Evolutionary conservation across 2,113 vertebrate genomes (phyloP).

Genomic region (Grus americana): DNA sequence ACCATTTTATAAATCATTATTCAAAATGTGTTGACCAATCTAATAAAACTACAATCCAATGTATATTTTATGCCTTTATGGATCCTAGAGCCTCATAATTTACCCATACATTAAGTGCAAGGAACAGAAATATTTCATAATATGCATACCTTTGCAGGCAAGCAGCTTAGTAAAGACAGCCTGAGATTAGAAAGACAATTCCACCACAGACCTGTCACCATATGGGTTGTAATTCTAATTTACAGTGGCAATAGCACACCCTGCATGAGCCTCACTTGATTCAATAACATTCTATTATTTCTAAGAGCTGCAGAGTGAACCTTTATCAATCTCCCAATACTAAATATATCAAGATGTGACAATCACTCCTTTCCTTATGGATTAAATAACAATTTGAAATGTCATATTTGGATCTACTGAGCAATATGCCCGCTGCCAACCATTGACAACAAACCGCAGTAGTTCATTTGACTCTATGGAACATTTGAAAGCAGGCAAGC

Average conservation of each 20-base stretch:
- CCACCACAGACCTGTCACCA: slow-evolving; percentile 18
- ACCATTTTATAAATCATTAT: not conserved
- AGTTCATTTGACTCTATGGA: slow-evolving; percentile 28
- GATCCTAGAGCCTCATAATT: not conserved
- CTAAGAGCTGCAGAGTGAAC: slow-evolving; percentile 9
- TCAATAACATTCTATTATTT: slow-evolving; percentile 53
- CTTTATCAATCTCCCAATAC: slow-evolving; percentile 35
- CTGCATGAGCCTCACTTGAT: slow-evolving; percentile 17
- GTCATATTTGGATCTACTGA: slow-evolving; percentile 1
- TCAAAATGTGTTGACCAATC: not conserved
- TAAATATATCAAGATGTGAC: slow-evolving; percentile 45
- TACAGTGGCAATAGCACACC: slow-evolving; percentile 22
- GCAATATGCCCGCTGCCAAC: slow-evolving; percentile 6
- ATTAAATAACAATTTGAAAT: slow-evolving; percentile 53
- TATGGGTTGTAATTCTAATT: slow-evolving; percentile 57
- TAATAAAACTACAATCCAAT: not conserved
- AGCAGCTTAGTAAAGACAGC: slow-evolving; percentile 15
- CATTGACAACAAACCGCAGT: slow-evolving; percentile 3
- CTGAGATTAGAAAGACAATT: not conserved
- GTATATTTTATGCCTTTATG: not conserved
- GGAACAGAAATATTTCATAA: slow-evolving; percentile 29
- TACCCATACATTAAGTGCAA: not conserved
- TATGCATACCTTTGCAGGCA: not conserved
- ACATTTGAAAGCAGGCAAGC: slow-evolving; percentile 2
- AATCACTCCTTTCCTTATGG: slow-evolving; percentile 27